Evolutionary conservation across 2,888 invertebrate genomes (phyloP).

Genomic region (Mycogona germanica): DNA sequence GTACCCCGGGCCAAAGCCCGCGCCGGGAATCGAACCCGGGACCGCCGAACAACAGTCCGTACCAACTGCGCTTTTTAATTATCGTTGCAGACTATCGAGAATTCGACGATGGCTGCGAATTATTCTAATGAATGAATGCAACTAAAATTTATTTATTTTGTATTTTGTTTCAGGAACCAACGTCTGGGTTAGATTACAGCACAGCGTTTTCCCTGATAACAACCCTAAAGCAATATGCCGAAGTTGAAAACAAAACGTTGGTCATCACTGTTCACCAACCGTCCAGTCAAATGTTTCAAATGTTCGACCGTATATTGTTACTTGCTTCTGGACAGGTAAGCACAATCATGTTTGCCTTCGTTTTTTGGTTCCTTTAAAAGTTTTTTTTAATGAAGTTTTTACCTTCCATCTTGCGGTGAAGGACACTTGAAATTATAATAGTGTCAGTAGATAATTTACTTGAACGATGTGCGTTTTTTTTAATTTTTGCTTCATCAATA

Average conservation of each 20-base stretch:
- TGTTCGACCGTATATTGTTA: conserved; percentile 58
- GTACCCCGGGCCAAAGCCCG: too few relatives aligned
- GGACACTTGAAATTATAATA: too few relatives aligned
- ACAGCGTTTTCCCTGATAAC: conserved; percentile 60
- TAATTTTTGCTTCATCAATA: conserved; percentile 11
- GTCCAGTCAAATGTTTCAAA: conserved; percentile 69
- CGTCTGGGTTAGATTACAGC: conserved; percentile 68
- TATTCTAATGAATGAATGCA: too few relatives aligned
- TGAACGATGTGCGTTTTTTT: background rate
- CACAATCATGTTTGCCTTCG: background rate
- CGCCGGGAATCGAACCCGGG: too few relatives aligned
- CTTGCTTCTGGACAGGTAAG: conserved; percentile 44
- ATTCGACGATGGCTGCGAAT: background rate
- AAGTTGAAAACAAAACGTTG: conserved; percentile 61
- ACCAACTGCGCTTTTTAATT: background rate
- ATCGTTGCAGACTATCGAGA: background rate
- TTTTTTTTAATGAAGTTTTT: background rate
- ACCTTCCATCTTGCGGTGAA: too few relatives aligned
- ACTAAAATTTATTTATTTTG: too few relatives aligned
- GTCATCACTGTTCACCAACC: conserved; percentile 71
- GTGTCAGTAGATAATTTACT: too few relatives aligned
- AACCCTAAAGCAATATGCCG: conserved; percentile 57
- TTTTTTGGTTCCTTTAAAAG: background rate
- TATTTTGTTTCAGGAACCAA: conserved; percentile 51
- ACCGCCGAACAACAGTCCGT: too few relatives aligned